phyloP scores from a whole-genome alignment of 1,140 invertebrate genomes.

The Asbolus verrucosus region DNA sequence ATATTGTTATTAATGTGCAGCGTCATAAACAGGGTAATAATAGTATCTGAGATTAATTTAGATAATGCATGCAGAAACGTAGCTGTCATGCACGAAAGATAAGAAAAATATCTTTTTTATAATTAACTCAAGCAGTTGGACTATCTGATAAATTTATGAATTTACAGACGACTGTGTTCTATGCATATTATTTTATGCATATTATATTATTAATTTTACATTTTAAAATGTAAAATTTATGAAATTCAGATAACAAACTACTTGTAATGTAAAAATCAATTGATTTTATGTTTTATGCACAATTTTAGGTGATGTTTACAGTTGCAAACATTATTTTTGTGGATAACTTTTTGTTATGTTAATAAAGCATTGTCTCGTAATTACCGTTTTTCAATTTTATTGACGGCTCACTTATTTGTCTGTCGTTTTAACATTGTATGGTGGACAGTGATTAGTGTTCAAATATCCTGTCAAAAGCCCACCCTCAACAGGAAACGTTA shows the following conservation, averaged over 20 bases:
- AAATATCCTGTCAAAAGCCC: constrained; percentile 62
- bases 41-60: constrained; percentile 57
- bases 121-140: constrained; percentile 6
- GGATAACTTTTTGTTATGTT: neutral
- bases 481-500: constrained; percentile 56
- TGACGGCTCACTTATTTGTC: constrained; percentile 37
- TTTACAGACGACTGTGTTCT: too few relatives aligned
- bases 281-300: too few relatives aligned
- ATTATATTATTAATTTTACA: too few relatives aligned
- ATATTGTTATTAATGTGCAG: constrained; percentile 47
- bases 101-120: constrained; percentile 10
- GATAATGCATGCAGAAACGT: constrained; percentile 51
- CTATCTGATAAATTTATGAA: too few relatives aligned
- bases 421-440: constrained; percentile 35
- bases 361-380: neutral
- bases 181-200: too few relatives aligned
- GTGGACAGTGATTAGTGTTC: constrained; percentile 61
- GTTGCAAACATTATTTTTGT: too few relatives aligned
- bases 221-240: too few relatives aligned
- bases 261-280: too few relatives aligned
- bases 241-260: too few relatives aligned
- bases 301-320: too few relatives aligned
- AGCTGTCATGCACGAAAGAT: constrained; percentile 3
- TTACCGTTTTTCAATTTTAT: constrained; percentile 31
- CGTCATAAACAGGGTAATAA: constrained; percentile 50